These are phyloP conservation scores for Hemibagrus guttatus DNA, from an alignment of 2,797 vertebrate species.

Conservation along the genomic window DNA sequence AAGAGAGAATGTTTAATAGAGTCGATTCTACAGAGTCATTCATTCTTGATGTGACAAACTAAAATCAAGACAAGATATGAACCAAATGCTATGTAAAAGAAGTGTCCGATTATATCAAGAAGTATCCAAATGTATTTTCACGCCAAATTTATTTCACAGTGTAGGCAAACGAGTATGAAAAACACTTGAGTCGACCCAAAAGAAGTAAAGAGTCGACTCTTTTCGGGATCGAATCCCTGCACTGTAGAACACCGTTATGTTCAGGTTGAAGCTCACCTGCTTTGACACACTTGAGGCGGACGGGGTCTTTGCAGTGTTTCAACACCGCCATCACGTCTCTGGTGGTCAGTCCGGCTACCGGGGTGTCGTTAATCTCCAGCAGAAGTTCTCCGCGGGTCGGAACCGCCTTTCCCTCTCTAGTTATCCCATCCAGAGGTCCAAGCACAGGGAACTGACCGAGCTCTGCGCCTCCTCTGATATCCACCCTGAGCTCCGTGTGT, in stretches of 20 bases:
- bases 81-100: too few species aligned
- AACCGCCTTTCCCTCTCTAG: neutral
- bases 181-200: neutral
- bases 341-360: slow-evolving; percentile 94
- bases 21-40: slow-evolving; percentile 12
- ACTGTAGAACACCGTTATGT: neutral
- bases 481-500: slow-evolving; percentile 85
- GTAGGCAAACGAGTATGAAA: too few species aligned
- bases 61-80: neutral
- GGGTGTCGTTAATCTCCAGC: slow-evolving; percentile 95
- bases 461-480: slow-evolving; percentile 93
- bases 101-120: too few species aligned
- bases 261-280: slow-evolving; percentile 79
- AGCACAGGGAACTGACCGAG: slow-evolving; percentile 92
- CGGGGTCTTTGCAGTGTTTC: slow-evolving; percentile 93
- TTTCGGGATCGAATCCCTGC: neutral
- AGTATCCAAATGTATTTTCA: neutral
- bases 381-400: slow-evolving; percentile 78
- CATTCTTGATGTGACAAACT: neutral
- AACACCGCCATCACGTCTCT: slow-evolving; percentile 95
- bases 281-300: slow-evolving; percentile 94
- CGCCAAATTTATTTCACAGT: too few species aligned
- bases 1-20: neutral
- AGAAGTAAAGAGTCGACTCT: neutral
- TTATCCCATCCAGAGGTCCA: slow-evolving; percentile 70